Evolutionary conservation across 2,888 invertebrate genomes (phyloP).

Genomic region (Drosophila fulvimacula): DNA sequence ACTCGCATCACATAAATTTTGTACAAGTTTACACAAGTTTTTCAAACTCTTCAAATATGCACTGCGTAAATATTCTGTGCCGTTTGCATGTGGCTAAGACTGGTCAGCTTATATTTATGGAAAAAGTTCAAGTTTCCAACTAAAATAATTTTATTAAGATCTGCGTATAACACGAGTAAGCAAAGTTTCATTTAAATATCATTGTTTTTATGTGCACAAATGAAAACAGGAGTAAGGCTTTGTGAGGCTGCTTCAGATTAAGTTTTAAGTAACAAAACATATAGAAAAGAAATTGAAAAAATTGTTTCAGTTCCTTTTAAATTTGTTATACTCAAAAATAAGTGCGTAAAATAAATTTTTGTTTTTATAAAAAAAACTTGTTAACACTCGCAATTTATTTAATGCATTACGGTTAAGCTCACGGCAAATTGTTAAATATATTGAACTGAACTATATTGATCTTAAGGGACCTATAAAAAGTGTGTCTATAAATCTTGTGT

Average conservation of each 20-base stretch:
- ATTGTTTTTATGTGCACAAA: neutral
- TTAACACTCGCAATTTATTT: too few relatives aligned
- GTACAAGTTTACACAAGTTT: neutral
- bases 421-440: neutral
- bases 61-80: neutral
- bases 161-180: neutral
- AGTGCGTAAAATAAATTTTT: too few relatives aligned
- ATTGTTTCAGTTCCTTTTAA: neutral
- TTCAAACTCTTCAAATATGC: constrained; percentile 1
- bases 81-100: neutral
- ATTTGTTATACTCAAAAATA: too few relatives aligned
- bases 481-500: too few relatives aligned
- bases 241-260: neutral
- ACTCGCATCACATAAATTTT: neutral
- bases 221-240: neutral
- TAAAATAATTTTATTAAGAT: neutral
- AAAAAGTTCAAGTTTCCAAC: neutral
- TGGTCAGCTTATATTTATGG: neutral
- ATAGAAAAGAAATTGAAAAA: neutral
- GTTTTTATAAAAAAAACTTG: too few relatives aligned
- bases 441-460: neutral
- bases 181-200: neutral
- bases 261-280: neutral
- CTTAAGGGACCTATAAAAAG: neutral
- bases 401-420: neutral